A percentile compares a stretch with the other conserved stretches of the same genome.
Conservation (phyloP, 2,888 invertebrate genomes). For the Acanthococcus lagerstroemiae region DNA sequence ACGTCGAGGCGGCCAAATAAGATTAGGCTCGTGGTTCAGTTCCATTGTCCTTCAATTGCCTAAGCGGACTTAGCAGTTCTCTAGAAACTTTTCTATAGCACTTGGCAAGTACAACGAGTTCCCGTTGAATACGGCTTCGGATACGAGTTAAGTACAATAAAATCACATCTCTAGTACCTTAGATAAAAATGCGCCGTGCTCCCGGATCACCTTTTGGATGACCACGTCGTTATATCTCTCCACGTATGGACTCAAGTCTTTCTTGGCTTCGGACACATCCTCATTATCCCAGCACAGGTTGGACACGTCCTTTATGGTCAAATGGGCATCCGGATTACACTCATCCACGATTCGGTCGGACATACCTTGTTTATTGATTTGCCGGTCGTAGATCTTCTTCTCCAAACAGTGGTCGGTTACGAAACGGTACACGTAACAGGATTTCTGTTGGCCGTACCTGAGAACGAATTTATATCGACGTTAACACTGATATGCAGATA, state of each 20-base stretch:
- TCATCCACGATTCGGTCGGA: conserved; percentile 97
- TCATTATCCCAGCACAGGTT: conserved; percentile 85
- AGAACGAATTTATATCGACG: too few species aligned
- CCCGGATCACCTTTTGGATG: conserved; percentile 55
- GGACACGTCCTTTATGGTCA: conserved; percentile 73
- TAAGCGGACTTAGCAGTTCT: too few species aligned
- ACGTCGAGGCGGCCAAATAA: too few species aligned
- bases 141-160: too few species aligned
- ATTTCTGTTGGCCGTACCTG: conserved; percentile 86
- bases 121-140: too few species aligned
- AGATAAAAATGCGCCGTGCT: conserved; percentile 45
- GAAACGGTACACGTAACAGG: conserved; percentile 89
- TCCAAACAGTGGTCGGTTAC: conserved; percentile 96
- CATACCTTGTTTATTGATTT: conserved; percentile 97
- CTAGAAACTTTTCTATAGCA: too few species aligned
- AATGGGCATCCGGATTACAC: conserved; percentile 89
- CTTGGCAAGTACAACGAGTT: too few species aligned
- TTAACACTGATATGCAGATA: too few species aligned
- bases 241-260: conserved; percentile 60
- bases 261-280: conserved; percentile 60
- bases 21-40: too few species aligned
- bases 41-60: too few species aligned
- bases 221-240: conserved; percentile 72
- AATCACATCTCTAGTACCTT: too few species aligned
- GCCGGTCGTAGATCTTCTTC: conserved; percentile 95